Conservation (phyloP, 2,113 vertebrate genomes). For the Pseudopodoces humilis region DNA sequence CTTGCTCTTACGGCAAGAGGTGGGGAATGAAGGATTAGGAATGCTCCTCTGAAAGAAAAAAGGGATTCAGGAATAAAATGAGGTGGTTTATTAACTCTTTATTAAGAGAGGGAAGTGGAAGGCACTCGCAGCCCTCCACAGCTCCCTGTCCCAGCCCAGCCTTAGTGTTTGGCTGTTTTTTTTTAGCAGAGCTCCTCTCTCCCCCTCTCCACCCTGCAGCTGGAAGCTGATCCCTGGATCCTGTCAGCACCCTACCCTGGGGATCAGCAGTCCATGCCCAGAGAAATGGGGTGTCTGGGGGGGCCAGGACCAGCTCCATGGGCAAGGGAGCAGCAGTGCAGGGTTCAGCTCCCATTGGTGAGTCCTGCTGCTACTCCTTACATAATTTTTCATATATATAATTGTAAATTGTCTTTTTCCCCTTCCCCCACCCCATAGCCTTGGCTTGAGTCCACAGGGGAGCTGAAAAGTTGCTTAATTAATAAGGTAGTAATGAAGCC, state of each 20-base stretch:
- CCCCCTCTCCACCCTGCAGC: not conserved
- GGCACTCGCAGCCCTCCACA: fast-evolving
- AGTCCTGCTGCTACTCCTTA: not conserved
- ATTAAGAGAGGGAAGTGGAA: not conserved
- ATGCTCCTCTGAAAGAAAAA: not conserved
- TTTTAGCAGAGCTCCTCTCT: not conserved
- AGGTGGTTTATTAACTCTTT: not conserved
- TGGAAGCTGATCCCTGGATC: not conserved
- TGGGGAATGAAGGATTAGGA: not conserved
- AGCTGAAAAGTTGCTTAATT: not conserved
- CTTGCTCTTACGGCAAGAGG: not conserved
- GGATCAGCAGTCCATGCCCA: fast-evolving
- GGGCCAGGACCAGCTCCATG: not conserved
- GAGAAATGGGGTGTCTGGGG: not conserved
- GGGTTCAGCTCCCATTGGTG: not conserved
- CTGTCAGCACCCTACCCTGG: not conserved
- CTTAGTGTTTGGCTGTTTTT: not conserved
- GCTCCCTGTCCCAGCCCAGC: not conserved
- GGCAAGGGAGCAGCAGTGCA: not conserved
- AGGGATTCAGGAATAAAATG: not conserved
- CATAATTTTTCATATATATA: not conserved
- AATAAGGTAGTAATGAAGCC: not conserved
- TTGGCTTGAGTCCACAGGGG: not conserved
- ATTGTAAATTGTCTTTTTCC: not conserved
- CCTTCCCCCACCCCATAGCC: fast-evolving